These are phyloP conservation scores for Caerostris darwini DNA, from an alignment of 1,140 invertebrate species.

Conservation along the genomic window DNA sequence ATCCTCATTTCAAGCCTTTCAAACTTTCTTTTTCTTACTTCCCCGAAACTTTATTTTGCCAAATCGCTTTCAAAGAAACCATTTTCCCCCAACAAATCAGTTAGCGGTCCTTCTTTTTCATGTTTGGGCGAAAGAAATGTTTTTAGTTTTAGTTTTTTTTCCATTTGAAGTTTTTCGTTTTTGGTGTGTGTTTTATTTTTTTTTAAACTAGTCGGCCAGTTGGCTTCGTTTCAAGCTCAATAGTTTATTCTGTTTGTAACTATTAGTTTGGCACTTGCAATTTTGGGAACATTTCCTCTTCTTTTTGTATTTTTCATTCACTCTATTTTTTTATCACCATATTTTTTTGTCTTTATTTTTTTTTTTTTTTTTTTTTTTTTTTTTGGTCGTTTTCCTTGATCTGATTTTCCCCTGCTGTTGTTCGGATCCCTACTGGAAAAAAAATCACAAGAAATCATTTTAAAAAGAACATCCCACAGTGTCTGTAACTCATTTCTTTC, in stretches of 20 bases:
- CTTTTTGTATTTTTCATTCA: conserved; percentile 16
- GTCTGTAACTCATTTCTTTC: background rate
- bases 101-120: conserved; percentile 27
- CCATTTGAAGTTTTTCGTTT: background rate
- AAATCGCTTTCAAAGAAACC: conserved; percentile 28
- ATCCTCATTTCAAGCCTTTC: background rate
- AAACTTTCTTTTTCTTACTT: background rate
- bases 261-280: conserved; percentile 42
- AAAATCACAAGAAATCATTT: conserved; percentile 33
- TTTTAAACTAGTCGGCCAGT: background rate
- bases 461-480: conserved; percentile 3
- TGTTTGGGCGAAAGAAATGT: conserved; percentile 25
- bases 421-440: background rate
- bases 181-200: background rate
- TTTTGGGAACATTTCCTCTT: conserved; percentile 14
- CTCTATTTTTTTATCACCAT: background rate
- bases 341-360: background rate
- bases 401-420: conserved; percentile 6
- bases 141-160: background rate
- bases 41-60: conserved; percentile 3
- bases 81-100: conserved; percentile 19
- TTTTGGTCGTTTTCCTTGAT: background rate
- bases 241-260: conserved; percentile 55
- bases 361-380: conserved; percentile 2
- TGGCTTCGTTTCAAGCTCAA: conserved; percentile 53